These are phyloP conservation scores for Leistus spinibarbis DNA, from an alignment of 2,888 invertebrate genomes.

Conservation along the genomic window DNA sequence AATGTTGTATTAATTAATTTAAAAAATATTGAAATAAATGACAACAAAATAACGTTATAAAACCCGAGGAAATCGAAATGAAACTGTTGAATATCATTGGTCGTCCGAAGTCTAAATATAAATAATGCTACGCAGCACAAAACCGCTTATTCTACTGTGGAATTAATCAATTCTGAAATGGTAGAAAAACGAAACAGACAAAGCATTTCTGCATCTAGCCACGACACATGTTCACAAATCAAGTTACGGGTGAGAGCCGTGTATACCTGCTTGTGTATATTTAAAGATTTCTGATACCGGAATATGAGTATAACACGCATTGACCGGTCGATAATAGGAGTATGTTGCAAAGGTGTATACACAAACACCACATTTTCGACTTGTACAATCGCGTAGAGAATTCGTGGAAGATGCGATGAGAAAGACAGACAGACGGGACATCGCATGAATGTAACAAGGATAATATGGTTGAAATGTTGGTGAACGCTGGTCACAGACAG, in stretches of 20 bases:
- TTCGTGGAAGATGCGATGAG: not conserved
- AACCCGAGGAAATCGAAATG: not conserved
- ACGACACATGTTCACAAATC: not conserved
- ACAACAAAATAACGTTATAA: not conserved
- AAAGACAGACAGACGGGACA: not conserved
- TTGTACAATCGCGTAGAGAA: not conserved
- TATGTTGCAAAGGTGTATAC: not conserved
- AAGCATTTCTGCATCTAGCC: not conserved
- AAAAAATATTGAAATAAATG: not conserved
- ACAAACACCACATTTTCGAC: not conserved
- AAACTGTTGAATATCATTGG: not conserved
- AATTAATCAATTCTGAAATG: not conserved
- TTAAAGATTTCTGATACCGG: not conserved
- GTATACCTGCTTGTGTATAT: not conserved
- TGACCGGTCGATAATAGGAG: not conserved
- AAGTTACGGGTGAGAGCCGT: not conserved
- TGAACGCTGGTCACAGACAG: constrained; percentile 31
- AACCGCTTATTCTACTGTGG: not conserved
- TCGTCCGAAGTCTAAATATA: not conserved
- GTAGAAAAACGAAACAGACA: not conserved
- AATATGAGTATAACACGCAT: not conserved
- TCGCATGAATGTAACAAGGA: not conserved
- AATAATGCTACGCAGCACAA: not conserved
- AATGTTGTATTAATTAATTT: not conserved
- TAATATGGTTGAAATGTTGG: not conserved